A percentile compares a stretch with the other conserved stretches of the same genome.
These are phyloP conservation scores for Asteroscopus sphinx DNA, from an alignment of 2,888 invertebrate species.

Conservation along the genomic window DNA sequence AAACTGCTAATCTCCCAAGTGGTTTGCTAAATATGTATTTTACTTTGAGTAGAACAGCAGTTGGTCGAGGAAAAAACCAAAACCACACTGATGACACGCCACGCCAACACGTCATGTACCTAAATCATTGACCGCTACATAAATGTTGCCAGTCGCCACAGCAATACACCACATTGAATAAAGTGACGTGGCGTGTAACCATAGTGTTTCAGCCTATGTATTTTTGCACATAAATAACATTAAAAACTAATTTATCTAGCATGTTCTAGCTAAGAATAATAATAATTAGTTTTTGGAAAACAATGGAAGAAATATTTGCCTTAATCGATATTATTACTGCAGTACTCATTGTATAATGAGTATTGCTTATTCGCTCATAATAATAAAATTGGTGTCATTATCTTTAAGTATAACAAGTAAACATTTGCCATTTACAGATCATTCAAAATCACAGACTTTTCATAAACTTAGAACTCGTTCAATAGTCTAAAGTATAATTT, in stretches of 20 bases:
- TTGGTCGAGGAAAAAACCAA: background rate
- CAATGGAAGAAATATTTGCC: slow-evolving; percentile 63
- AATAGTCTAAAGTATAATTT: background rate
- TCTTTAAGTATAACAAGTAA: no score
- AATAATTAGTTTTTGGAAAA: slow-evolving; percentile 58
- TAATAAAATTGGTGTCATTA: slow-evolving; percentile 54
- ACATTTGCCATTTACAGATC: slow-evolving; percentile 44
- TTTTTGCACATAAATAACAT: slow-evolving; percentile 12
- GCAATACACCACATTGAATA: background rate
- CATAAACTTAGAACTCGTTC: slow-evolving; percentile 10
- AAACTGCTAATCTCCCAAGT: slow-evolving; percentile 5
- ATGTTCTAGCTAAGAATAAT: slow-evolving; percentile 56
- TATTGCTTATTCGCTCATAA: slow-evolving; percentile 29
- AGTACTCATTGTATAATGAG: slow-evolving; percentile 40
- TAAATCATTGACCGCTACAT: no score
- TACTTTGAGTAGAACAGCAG: slow-evolving; percentile 1
- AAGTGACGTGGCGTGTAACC: background rate
- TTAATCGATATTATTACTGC: slow-evolving; percentile 39
- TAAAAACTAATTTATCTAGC: slow-evolving; percentile 54
- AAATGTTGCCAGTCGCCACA: no score
- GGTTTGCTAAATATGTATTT: background rate
- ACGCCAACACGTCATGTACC: no score
- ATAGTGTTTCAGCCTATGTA: background rate
- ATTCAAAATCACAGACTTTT: slow-evolving; percentile 61
- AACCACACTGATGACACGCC: background rate